These are phyloP conservation scores for Heliothis virescens DNA, from an alignment of 1,140 invertebrate genomes.

Conservation along the genomic window DNA sequence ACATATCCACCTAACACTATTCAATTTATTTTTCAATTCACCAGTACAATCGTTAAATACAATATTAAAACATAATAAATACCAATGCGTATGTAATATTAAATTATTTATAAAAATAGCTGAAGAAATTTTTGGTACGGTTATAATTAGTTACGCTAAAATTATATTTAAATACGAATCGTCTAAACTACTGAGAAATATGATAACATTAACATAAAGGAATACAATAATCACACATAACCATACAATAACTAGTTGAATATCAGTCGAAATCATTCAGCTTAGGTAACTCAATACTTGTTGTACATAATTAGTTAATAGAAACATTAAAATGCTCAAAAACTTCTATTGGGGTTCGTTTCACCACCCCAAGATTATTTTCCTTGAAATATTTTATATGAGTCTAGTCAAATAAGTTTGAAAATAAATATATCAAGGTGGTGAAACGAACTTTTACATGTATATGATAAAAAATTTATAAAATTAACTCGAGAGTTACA, in stretches of 20 bases:
- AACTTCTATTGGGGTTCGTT: neutral
- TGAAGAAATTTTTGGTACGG: constrained; percentile 75
- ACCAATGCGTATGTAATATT: constrained; percentile 61
- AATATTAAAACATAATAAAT: constrained; percentile 62
- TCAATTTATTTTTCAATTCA: constrained; percentile 54
- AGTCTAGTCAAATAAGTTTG: constrained; percentile 14
- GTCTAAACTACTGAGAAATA: constrained; percentile 62
- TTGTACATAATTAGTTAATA: constrained; percentile 50
- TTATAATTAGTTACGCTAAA: constrained; percentile 54
- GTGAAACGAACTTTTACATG: constrained; percentile 3
- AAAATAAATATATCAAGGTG: neutral
- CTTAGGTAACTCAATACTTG: constrained; percentile 73
- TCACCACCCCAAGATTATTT: neutral
- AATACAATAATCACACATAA: constrained; percentile 63
- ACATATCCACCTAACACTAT: constrained; percentile 50
- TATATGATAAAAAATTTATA: constrained; percentile 34
- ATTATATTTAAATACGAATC: constrained; percentile 45
- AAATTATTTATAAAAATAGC: constrained; percentile 74
- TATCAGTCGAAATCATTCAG: constrained; percentile 73
- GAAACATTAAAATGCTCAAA: constrained; percentile 38
- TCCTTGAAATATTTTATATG: constrained; percentile 3
- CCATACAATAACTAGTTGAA: constrained; percentile 65
- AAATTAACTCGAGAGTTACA: constrained; percentile 15
- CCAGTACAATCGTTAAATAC: constrained; percentile 40
- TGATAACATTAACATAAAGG: constrained; percentile 66